Evolutionary conservation across 2,797 vertebrate genomes (phyloP).

Genomic region (Denticeps clupeoides): DNA sequence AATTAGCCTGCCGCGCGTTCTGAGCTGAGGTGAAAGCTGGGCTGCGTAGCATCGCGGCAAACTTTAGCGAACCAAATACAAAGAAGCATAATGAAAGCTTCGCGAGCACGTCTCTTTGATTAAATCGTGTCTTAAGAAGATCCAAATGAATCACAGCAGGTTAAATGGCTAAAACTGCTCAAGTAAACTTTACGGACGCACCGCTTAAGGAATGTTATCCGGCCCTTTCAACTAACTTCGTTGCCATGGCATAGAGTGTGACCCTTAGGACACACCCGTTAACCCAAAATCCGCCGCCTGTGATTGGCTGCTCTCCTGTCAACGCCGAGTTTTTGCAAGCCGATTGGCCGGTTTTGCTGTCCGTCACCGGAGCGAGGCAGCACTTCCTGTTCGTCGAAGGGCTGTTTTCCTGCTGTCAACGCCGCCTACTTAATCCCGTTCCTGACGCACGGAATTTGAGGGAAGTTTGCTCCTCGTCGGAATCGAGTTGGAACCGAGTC

Average conservation of each 20-base stretch:
- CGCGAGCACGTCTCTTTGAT: too few relatives aligned
- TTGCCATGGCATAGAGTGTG: slow-evolving; percentile 48
- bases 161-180: too few relatives aligned
- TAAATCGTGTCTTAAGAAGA: background rate
- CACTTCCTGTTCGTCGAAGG: slow-evolving; percentile 44
- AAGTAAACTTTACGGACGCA: too few relatives aligned
- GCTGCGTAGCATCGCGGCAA: too few relatives aligned
- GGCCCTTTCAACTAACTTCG: slow-evolving; percentile 33
- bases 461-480: slow-evolving; percentile 8
- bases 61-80: too few relatives aligned
- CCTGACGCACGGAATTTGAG: slow-evolving; percentile 31
- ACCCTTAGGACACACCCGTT: slow-evolving; percentile 23
- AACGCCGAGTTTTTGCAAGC: background rate
- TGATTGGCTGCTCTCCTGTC: slow-evolving; percentile 33
- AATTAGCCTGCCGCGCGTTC: too few relatives aligned
- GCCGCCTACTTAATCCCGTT: slow-evolving; percentile 41
- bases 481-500: too few relatives aligned
- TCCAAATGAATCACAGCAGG: background rate
- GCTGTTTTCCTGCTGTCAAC: slow-evolving; percentile 34
- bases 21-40: too few relatives aligned
- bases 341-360: slow-evolving; percentile 33
- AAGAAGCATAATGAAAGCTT: too few relatives aligned
- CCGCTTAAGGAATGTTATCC: too few relatives aligned
- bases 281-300: slow-evolving; percentile 9
- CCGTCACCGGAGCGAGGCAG: slow-evolving; percentile 20